These are phyloP conservation scores for Galleria mellonella DNA, from an alignment of 1,140 invertebrate species.

Conservation along the genomic window DNA sequence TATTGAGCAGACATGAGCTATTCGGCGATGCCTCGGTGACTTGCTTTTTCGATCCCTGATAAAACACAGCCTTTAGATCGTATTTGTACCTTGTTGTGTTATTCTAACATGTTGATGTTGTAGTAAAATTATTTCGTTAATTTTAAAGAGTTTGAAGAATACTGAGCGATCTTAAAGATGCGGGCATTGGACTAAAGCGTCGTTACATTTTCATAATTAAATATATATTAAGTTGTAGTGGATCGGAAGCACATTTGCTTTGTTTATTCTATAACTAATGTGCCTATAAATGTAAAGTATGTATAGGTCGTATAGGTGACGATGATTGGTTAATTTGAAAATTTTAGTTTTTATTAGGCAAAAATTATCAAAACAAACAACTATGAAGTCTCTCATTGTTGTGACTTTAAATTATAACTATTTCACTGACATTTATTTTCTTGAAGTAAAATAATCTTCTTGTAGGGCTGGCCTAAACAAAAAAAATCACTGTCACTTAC, in stretches of 20 bases:
- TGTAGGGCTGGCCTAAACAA: slow-evolving; percentile 56
- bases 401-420: slow-evolving; percentile 4
- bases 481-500: slow-evolving; percentile 36
- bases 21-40: slow-evolving; percentile 51
- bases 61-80: slow-evolving; percentile 36
- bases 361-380: slow-evolving; percentile 18
- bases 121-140: slow-evolving; percentile 58
- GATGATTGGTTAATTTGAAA: slow-evolving; percentile 50
- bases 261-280: slow-evolving; percentile 70
- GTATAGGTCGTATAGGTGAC: slow-evolving; percentile 63
- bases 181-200: slow-evolving; percentile 62
- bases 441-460: slow-evolving; percentile 15
- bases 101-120: slow-evolving; percentile 52
- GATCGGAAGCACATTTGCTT: slow-evolving; percentile 64
- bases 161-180: slow-evolving; percentile 53
- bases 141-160: slow-evolving; percentile 39
- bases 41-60: slow-evolving; percentile 59
- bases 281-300: slow-evolving; percentile 73
- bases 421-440: slow-evolving; percentile 25
- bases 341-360: slow-evolving; percentile 41
- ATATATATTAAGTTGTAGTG: slow-evolving; percentile 59
- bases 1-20: slow-evolving; percentile 33
- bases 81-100: slow-evolving; percentile 44
- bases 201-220: slow-evolving; percentile 42
- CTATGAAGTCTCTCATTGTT: neutral